Conservation (phyloP, 2,888 invertebrate species). For the Metallyticus violacea region DNA sequence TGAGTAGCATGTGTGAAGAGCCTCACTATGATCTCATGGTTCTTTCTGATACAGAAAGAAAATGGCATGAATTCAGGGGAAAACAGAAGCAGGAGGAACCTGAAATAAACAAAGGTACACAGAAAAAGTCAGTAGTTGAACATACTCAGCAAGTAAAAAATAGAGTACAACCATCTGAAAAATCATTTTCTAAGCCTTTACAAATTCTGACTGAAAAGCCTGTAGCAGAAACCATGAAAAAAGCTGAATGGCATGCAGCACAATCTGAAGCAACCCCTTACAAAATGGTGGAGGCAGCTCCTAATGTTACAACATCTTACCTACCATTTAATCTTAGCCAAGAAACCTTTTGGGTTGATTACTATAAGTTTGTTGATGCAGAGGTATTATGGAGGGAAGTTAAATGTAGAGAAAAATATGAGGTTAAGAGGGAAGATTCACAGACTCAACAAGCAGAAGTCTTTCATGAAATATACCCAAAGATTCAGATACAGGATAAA, state of each 20-base stretch:
- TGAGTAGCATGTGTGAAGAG: background rate
- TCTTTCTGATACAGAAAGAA: constrained; percentile 36
- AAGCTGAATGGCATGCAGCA: too few species aligned
- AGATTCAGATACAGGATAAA: background rate
- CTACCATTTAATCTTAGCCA: background rate
- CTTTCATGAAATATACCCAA: background rate
- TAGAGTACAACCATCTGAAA: background rate
- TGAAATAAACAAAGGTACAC: background rate
- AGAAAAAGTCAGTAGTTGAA: background rate
- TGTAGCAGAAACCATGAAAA: background rate
- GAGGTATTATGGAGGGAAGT: constrained; percentile 25
- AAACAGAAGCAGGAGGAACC: constrained; percentile 9
- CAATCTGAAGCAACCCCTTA: background rate
- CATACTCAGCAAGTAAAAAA: background rate
- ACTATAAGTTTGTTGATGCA: constrained; percentile 23
- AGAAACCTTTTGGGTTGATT: constrained; percentile 25
- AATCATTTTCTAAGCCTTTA: background rate
- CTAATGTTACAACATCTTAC: background rate
- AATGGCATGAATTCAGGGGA: constrained; percentile 37
- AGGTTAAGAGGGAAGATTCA: background rate
- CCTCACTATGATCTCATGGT: background rate
- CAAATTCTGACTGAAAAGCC: background rate
- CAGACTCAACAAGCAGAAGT: background rate
- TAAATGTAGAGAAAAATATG: background rate
- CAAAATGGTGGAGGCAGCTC: background rate